Conservation (phyloP, 2,113 vertebrate species). For the Isurus oxyrinchus region DNA sequence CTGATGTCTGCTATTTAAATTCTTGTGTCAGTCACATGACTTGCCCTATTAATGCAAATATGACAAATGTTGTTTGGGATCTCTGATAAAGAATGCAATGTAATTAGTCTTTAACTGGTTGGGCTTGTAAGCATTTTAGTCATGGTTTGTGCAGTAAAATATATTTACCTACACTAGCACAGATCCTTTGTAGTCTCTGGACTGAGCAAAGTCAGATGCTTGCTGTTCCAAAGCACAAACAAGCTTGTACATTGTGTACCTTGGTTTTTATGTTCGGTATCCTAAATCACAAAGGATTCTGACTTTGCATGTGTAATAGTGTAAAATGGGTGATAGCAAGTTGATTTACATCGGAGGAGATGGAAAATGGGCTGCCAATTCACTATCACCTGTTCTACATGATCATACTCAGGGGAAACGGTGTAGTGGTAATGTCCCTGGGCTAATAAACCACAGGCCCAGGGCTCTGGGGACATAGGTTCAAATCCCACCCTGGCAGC, state of each 20-base stretch:
- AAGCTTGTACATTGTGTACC: conserved; percentile 16
- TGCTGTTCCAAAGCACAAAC: conserved; percentile 6
- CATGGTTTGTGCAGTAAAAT: conserved; percentile 25
- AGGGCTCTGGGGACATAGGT: too few species aligned
- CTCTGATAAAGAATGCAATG: conserved; percentile 53
- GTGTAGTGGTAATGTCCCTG: too few species aligned
- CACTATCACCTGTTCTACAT: neutral
- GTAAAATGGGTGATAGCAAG: neutral
- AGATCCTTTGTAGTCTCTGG: conserved; percentile 24
- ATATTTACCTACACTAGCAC: conserved; percentile 19
- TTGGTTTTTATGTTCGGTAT: neutral
- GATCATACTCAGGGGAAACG: neutral
- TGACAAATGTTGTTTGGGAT: conserved; percentile 62
- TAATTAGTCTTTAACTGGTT: conserved; percentile 55
- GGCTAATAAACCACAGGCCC: too few species aligned
- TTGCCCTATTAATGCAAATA: conserved; percentile 64
- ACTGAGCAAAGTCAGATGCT: conserved; percentile 22
- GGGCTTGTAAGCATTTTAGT: conserved; percentile 54
- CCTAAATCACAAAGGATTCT: neutral
- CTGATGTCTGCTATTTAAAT: conserved; percentile 69
- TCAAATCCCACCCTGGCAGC: too few species aligned
- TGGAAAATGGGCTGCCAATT: neutral
- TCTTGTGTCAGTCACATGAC: conserved; percentile 61
- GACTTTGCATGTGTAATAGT: neutral
- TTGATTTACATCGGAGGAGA: neutral